Base-by-base conservation (phyloP, 1,140 invertebrate species). In the Mylabris phalerata region DNA sequence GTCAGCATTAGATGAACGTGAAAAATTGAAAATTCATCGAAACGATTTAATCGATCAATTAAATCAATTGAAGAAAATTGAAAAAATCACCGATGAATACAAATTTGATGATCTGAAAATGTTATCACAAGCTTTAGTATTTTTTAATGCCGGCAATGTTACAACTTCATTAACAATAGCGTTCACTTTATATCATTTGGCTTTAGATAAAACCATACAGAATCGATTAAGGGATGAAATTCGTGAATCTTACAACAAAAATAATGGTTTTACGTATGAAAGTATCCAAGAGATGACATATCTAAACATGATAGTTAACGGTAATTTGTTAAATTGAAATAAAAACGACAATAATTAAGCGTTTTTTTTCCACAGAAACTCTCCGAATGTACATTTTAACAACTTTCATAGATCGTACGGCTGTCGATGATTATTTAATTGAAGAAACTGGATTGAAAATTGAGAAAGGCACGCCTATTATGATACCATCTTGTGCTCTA, bases 61-160 rank as follows among this genome's bases (percentile, higher is more conserved):
- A 2, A 75, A 83, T 51, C 58, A 80, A 26, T 59, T 82, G 3
- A 77, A 80, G 50, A 6, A 75, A 82, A 41, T 60, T 82, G 47
- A 75, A 75, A 19, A 19, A 19, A 19, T 19, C 19, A 75, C 62
- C 84, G 81, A 62, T 73, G 82, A 48, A 81, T 78, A 67, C 77
- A 32, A n/a, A 32, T 47, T 41, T 19, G 64, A 52, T 48, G 67
- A 55, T 47, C 64, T 32, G 0, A 4, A 32, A 32, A 32, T 32
- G 32, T 4, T 7, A 4, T 67, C 71, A 32, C 73, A 77, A 60
- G 48, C 66, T 32, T 64, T 77, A 43, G 43, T 74, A 2, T 76
- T 77, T 57, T 70, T 78, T 69, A 47, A 81, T 11, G 82, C 79
- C 32, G 83, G 82, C 32, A 87, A 81, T 63, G 86, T 88, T 42